Evolutionary conservation across 1,140 invertebrate genomes (phyloP).

Genomic region (Hydropsyche tenuis): DNA sequence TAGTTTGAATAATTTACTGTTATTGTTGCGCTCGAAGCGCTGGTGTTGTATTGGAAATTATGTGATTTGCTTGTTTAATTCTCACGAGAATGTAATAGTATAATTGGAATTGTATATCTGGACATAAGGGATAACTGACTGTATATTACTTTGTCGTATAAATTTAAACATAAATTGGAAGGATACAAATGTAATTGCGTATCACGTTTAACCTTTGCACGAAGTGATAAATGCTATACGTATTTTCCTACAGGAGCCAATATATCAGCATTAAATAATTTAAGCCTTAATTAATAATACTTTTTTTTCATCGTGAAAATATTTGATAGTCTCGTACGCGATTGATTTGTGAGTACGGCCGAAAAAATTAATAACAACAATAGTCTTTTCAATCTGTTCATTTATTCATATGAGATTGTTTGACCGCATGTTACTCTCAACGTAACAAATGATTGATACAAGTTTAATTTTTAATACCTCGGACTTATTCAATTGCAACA

Average conservation of each 20-base stretch:
- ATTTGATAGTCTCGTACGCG: not conserved
- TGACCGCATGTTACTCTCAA: not conserved
- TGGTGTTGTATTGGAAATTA: not conserved
- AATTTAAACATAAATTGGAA: slow-evolving; percentile 14
- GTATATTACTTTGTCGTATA: slow-evolving; percentile 9
- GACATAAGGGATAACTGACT: not conserved
- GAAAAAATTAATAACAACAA: slow-evolving; percentile 4
- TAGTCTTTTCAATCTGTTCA: slow-evolving; percentile 9
- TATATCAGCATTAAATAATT: too few relatives aligned
- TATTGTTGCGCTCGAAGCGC: too few relatives aligned
- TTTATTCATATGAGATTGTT: not conserved
- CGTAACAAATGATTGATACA: slow-evolving; percentile 22
- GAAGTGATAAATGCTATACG: not conserved
- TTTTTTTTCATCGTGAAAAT: not conserved
- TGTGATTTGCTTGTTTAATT: slow-evolving; percentile 15
- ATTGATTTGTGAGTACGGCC: not conserved
- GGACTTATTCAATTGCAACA: slow-evolving; percentile 24
- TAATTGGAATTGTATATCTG: slow-evolving; percentile 4
- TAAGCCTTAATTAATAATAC: slow-evolving; percentile 4
- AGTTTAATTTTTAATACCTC: slow-evolving; percentile 20
- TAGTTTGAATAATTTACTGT: too few relatives aligned
- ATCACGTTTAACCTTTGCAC: slow-evolving; percentile 12
- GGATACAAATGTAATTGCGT: not conserved
- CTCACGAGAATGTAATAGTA: not conserved
- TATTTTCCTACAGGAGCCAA: not conserved